Evolutionary conservation across 2,797 vertebrate species (phyloP).

Genomic region (Takifugu rubripes): DNA sequence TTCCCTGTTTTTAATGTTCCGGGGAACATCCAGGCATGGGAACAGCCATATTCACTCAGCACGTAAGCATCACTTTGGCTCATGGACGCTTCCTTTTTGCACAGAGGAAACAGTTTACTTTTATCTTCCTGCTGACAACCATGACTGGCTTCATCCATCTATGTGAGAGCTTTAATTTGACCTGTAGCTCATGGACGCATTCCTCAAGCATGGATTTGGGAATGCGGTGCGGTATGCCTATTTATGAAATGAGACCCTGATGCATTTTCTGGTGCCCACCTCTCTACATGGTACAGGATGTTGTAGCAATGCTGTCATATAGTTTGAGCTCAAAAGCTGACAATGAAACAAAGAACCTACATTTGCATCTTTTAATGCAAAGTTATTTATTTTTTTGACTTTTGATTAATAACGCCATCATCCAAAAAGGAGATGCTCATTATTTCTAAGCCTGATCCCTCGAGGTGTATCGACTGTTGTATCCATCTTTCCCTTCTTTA

Average conservation of each 20-base stretch:
- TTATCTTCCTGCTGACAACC: constrained; percentile 52
- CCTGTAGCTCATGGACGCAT: constrained; percentile 57
- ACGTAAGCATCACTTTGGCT: constrained; percentile 50
- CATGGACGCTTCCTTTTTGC: constrained; percentile 48
- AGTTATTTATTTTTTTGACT: constrained; percentile 42
- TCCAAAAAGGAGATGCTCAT: constrained; percentile 46
- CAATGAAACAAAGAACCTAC: constrained; percentile 46
- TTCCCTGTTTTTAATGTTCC: constrained; percentile 25
- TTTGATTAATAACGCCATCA: constrained; percentile 46
- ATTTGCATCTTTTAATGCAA: constrained; percentile 56
- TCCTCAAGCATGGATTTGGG: constrained; percentile 72
- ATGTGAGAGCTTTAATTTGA: constrained; percentile 74
- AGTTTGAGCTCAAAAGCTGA: constrained; percentile 41
- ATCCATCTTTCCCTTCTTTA: constrained; percentile 44
- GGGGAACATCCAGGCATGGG: constrained; percentile 53
- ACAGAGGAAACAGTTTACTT: constrained; percentile 55
- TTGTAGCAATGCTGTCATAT: constrained; percentile 65
- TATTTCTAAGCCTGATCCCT: constrained; percentile 56
- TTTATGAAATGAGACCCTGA: constrained; percentile 56
- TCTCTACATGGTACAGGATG: constrained; percentile 49
- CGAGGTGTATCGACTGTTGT: constrained; percentile 63
- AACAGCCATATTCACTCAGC: constrained; percentile 67
- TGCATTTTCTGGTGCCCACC: constrained; percentile 46
- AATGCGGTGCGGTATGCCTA: constrained; percentile 66
- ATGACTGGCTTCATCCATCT: constrained; percentile 51